Base-by-base conservation (phyloP, 2,888 invertebrate genomes). In the Abrostola tripartita region DNA sequence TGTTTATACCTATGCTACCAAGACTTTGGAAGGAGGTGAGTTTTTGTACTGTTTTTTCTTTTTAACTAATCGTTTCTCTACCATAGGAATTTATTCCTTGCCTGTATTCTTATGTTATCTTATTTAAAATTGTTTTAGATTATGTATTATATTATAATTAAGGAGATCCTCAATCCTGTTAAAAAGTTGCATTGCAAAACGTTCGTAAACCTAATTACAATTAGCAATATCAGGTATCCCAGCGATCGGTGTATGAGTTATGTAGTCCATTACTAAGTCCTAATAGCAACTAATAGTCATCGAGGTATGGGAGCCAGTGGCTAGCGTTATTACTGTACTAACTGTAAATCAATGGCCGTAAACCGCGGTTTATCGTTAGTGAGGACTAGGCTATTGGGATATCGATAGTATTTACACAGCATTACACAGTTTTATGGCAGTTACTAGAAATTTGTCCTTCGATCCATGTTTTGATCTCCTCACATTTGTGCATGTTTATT, bases 1-100 rank as follows among this genome's bases (percentile, higher is more conserved):
- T 49, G 88, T 95, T 10, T 96, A 96, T 66, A 92, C 93, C 41
- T 96, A 96, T 71, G 95, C 96, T 35, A 96, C 96, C 0, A 95
- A 96, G 66, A 95, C 95, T 10, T 78, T 93, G 69, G 94, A 95
- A 68, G 96, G 96, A 79, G 95, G 96, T 96, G 76, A 90, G 90
- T 76, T 24, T 38, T n/a, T n/a, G n/a, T n/a, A n/a, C n/a, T n/a
- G n/a, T n/a, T n/a, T n/a, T n/a, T n/a, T n/a, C n/a, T n/a, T n/a
- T n/a, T n/a, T n/a, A n/a, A n/a, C n/a, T n/a, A n/a, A n/a, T n/a
- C n/a, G n/a, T n/a, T n/a, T n/a, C n/a, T n/a, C n/a, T n/a, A n/a
- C n/a, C n/a, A n/a, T n/a, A n/a, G n/a, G n/a, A n/a, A n/a, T n/a
- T n/a, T n/a, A n/a, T n/a, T n/a, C n/a, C n/a, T n/a, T n/a, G n/a